Conservation (phyloP, 1,140 invertebrate species). For the Listronotus bonariensis region DNA sequence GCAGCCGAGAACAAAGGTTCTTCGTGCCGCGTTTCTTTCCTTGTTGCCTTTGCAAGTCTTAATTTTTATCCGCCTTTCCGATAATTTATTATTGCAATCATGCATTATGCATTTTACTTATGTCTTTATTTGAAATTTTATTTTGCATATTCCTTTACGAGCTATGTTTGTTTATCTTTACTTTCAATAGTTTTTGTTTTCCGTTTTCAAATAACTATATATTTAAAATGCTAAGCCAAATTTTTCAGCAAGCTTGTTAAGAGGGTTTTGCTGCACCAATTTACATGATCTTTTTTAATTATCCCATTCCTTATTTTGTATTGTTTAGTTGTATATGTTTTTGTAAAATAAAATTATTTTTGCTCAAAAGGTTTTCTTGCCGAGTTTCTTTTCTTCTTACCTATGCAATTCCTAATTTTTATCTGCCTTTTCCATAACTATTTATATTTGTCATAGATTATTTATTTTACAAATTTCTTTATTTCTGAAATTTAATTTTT, state of each 20-base stretch:
- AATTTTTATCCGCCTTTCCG: slow-evolving; percentile 51
- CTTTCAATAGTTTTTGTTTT: no score
- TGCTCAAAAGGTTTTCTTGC: slow-evolving; percentile 54
- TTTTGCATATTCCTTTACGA: slow-evolving; percentile 16
- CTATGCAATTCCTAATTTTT: slow-evolving; percentile 53
- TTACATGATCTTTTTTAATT: no score
- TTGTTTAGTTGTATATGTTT: no score
- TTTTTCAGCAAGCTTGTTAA: no score
- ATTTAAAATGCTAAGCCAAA: no score
- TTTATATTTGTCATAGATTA: slow-evolving; percentile 48
- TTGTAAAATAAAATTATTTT: no score
- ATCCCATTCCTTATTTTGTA: no score
- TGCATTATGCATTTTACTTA: slow-evolving; percentile 48
- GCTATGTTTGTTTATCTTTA: background rate
- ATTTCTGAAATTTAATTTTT: slow-evolving; percentile 29
- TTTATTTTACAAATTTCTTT: slow-evolving; percentile 43
- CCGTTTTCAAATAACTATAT: no score
- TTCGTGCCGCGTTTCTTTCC: slow-evolving; percentile 52
- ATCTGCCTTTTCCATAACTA: slow-evolving; percentile 47
- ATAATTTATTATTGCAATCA: slow-evolving; percentile 49
- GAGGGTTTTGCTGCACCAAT: no score
- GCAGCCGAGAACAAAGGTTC: slow-evolving; percentile 53
- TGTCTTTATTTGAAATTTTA: slow-evolving; percentile 37
- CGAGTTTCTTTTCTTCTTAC: slow-evolving; percentile 47
- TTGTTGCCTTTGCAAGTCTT: slow-evolving; percentile 48